phyloP scores from a whole-genome alignment of 1,140 invertebrate species.

The Heterodera schachtii region DNA sequence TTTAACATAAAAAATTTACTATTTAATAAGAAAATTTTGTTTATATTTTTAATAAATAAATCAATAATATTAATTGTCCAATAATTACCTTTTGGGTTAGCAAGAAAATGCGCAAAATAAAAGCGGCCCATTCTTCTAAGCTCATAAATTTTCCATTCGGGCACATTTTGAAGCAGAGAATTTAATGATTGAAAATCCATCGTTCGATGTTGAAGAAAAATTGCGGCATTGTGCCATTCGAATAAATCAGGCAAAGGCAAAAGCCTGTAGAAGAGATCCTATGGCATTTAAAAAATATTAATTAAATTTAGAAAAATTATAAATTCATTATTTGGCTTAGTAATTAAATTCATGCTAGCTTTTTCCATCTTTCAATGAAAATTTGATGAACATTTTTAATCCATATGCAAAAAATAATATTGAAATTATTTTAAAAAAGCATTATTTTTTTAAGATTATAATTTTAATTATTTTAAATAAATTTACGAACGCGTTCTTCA shows the following conservation, averaged over 20 bases:
- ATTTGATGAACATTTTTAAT: too few relatives aligned
- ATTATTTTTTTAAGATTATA: neutral
- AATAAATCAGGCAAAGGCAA: constrained; percentile 11
- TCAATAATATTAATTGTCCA: neutral
- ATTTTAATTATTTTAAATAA: neutral
- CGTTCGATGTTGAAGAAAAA: neutral
- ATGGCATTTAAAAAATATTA: too few relatives aligned
- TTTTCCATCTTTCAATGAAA: too few relatives aligned
- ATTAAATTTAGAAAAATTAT: too few relatives aligned
- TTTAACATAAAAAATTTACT: too few relatives aligned
- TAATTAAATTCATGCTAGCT: too few relatives aligned
- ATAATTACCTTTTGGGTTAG: constrained; percentile 5
- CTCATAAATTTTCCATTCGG: constrained; percentile 23
- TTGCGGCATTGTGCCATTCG: constrained; percentile 16
- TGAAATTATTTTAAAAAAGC: too few relatives aligned
- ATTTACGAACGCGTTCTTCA: neutral
- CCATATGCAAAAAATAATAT: too few relatives aligned
- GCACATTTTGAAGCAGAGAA: constrained; percentile 24
- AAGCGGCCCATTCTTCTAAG: constrained; percentile 19
- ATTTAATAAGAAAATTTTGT: too few relatives aligned
- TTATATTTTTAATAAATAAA: neutral
- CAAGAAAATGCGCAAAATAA: constrained; percentile 16
- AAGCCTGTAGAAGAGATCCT: neutral
- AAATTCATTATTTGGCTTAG: too few relatives aligned
- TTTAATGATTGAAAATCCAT: neutral